These are phyloP conservation scores for Enteromius trimaculatus DNA, from an alignment of 2,797 vertebrate genomes.

Conservation along the genomic window DNA sequence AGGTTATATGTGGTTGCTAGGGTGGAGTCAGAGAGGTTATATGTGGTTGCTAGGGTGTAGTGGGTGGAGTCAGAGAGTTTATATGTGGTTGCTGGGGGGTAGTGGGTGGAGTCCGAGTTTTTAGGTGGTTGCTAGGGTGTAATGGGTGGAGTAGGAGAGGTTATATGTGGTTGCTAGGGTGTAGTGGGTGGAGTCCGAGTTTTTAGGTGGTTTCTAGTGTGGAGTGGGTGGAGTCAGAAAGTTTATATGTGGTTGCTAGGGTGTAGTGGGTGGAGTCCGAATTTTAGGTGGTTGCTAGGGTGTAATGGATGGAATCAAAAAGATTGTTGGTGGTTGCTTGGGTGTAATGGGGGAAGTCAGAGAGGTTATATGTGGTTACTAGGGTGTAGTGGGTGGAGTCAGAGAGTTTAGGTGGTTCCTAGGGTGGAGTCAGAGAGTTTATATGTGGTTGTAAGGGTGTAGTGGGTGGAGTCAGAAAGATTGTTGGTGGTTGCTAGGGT, in stretches of 20 bases:
- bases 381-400: neutral
- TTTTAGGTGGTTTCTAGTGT: neutral
- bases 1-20: no score
- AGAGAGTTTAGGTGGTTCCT: neutral
- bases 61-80: neutral
- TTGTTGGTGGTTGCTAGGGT: no score
- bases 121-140: no score
- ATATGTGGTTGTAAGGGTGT: no score
- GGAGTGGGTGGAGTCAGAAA: neutral
- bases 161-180: neutral
- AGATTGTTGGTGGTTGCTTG: no score
- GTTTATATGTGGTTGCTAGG: no score
- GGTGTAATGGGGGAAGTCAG: neutral
- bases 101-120: neutral
- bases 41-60: no score
- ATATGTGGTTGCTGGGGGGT: neutral
- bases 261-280: no score
- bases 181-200: no score
- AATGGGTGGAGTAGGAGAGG: neutral
- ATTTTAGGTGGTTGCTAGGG: no score
- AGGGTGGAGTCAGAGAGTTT: neutral
- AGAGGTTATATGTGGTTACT: neutral
- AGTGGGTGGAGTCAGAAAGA: no score
- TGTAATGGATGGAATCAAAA: no score
- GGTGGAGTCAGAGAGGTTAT: neutral